phyloP scores from a whole-genome alignment of 2,888 invertebrate genomes.

The Clivina fossor region DNA sequence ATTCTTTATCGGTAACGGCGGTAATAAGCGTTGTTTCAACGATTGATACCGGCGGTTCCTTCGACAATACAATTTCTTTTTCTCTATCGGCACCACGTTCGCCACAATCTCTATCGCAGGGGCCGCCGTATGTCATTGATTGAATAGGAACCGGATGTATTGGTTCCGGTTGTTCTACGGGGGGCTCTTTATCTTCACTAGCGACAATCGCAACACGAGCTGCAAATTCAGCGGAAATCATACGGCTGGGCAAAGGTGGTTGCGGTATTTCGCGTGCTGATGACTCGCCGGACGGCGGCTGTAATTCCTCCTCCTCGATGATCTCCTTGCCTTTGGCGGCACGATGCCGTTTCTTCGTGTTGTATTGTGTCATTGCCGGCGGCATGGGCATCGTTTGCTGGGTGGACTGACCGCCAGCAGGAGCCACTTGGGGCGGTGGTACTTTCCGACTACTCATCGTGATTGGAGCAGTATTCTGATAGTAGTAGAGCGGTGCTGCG shows the following conservation, averaged over 20 bases:
- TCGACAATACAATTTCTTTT: no score
- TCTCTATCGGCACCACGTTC: no score
- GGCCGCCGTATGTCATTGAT: slow-evolving; percentile 11
- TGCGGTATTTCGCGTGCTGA: slow-evolving; percentile 57
- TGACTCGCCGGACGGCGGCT: slow-evolving; percentile 54
- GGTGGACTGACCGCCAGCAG: slow-evolving; percentile 39
- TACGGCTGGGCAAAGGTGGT: slow-evolving; percentile 43
- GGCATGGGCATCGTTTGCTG: slow-evolving; percentile 39
- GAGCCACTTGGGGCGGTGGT: slow-evolving; percentile 38
- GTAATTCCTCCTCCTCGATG: slow-evolving; percentile 45
- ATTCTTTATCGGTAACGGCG: no score
- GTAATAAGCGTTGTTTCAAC: no score
- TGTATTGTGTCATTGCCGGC: slow-evolving; percentile 37
- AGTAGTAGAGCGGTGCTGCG: slow-evolving; percentile 21
- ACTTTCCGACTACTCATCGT: slow-evolving; percentile 32
- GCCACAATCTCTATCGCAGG: no score
- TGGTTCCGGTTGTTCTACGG: slow-evolving; percentile 15
- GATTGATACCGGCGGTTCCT: no score
- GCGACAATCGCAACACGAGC: slow-evolving; percentile 47
- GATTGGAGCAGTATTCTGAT: slow-evolving; percentile 2
- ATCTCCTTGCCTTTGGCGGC: slow-evolving; percentile 45
- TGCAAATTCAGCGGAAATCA: slow-evolving; percentile 51
- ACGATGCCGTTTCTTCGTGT: slow-evolving; percentile 39
- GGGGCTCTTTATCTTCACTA: slow-evolving; percentile 25
- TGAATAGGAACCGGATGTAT: slow-evolving; percentile 16